Evolutionary conservation across 2,888 invertebrate species (phyloP), one percentile per base, ranked within the genome.

Genomic region (Chrysolina haemoptera): DNA sequence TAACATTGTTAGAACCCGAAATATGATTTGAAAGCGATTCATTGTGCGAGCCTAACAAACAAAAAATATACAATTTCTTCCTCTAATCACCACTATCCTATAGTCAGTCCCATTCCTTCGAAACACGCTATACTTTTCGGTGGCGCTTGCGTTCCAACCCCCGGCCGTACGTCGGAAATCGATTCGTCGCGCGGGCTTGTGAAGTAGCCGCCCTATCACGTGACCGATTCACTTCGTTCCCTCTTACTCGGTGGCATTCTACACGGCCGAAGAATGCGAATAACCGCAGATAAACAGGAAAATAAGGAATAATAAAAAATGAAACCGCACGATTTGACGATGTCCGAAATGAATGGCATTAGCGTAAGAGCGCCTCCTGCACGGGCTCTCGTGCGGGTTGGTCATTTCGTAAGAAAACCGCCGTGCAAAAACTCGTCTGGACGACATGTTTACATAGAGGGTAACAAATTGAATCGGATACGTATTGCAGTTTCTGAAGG

Each of bases 141-240:
- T 46, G 68, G 79, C 81, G 81, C 80, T 73, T 79, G 82, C 82
- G 82, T 79, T 72, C 50, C 59, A 16, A 68, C 64, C 66, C 46
- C 48, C 53, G 40, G 12, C 53, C 83, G 80, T 82, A 81, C 71
- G 81, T 82, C 81, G 66, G 11, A 71, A 74, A 75, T 81, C 48
- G 40, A 20, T 27, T 59, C 68, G 73, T 35, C 14, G 69, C 76
- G 73, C 70, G 77, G 70, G 77, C 76, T 76, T 79, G 78, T 80
- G 81, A 80, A 83, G 83, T 82, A 83, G 82, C 83, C 83, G 83
- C 83, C 83, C 83, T 82, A 78, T 83, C 83, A 84, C 83, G 83
- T 84, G 83, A 81, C 75, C 70, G 80, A 70, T 76, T 79, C 80
- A 81, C 80, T 82, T 80, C 82, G 78, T 80, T 83, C 81, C 76